phyloP scores from a whole-genome alignment of 2,113 vertebrate species.

The Asarcornis scutulata region DNA sequence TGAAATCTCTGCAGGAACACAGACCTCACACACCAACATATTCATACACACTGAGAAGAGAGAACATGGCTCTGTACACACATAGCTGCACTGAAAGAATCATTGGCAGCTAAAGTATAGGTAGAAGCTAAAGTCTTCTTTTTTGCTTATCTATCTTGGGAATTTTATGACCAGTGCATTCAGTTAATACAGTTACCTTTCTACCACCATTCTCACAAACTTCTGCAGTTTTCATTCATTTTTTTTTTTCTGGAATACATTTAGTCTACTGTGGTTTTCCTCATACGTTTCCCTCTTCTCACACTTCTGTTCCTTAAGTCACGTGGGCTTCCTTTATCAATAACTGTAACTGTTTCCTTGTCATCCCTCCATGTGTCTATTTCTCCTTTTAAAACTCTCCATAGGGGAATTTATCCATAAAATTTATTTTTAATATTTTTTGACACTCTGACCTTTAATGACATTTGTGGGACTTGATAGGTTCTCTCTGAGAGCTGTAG shows the following conservation, averaged over 20 bases:
- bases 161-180: neutral
- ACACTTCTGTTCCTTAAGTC: neutral
- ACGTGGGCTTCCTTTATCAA: neutral
- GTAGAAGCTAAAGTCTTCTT: neutral
- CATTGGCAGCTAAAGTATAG: neutral
- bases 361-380: neutral
- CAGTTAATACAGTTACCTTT: neutral
- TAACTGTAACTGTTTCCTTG: neutral
- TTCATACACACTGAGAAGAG: neutral
- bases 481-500: neutral
- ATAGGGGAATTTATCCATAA: neutral
- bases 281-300: neutral
- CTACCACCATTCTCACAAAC: neutral
- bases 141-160: neutral
- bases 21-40: neutral
- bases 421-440: neutral
- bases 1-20: neutral
- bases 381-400: neutral
- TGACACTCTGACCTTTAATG: slow-evolving; percentile 5
- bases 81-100: neutral
- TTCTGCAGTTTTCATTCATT: neutral
- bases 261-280: neutral
- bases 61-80: neutral
- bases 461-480: neutral
- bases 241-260: neutral